These are phyloP conservation scores for Phenganax stokvisi DNA, from an alignment of 92 coral and sea anemone genomes.

Conservation along the genomic window DNA sequence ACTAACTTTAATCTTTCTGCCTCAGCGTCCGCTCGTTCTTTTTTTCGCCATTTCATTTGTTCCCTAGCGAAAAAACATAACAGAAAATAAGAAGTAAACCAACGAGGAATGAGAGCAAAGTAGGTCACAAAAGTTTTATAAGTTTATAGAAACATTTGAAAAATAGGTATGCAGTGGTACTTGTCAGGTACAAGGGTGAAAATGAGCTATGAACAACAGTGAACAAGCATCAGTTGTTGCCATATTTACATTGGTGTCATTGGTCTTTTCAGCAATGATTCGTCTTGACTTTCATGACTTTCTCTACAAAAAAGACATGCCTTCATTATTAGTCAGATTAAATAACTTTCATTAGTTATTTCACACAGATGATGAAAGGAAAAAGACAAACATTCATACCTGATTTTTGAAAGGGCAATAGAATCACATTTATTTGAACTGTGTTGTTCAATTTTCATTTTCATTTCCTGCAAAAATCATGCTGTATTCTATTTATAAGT, in stretches of 20 bases:
- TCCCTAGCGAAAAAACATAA: conserved; percentile 47
- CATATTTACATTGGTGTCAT: conserved; percentile 74
- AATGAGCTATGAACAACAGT: too few relatives aligned
- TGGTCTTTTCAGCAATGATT: conserved; percentile 62
- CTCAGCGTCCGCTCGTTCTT: conserved; percentile 77
- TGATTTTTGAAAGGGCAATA: not conserved
- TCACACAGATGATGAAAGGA: not conserved
- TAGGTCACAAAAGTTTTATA: not conserved
- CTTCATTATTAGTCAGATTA: too few relatives aligned
- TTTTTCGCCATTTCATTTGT: conserved; percentile 68
- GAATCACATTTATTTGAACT: conserved; percentile 16
- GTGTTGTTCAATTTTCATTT: conserved; percentile 55
- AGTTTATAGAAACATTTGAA: too few relatives aligned
- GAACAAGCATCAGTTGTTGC: not conserved
- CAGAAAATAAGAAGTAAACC: not conserved
- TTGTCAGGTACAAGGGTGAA: too few relatives aligned
- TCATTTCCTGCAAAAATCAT: conserved; percentile 50
- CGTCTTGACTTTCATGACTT: not conserved
- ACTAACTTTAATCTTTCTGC: conserved; percentile 82
- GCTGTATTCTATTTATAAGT: not conserved
- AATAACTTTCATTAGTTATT: not conserved
- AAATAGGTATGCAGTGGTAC: too few relatives aligned
- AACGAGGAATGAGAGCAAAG: not conserved
- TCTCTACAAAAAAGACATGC: not conserved
- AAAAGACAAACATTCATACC: not conserved